These are phyloP conservation scores for Pachycephus smyrnensis DNA, from an alignment of 2,888 invertebrate genomes.

Conservation along the genomic window DNA sequence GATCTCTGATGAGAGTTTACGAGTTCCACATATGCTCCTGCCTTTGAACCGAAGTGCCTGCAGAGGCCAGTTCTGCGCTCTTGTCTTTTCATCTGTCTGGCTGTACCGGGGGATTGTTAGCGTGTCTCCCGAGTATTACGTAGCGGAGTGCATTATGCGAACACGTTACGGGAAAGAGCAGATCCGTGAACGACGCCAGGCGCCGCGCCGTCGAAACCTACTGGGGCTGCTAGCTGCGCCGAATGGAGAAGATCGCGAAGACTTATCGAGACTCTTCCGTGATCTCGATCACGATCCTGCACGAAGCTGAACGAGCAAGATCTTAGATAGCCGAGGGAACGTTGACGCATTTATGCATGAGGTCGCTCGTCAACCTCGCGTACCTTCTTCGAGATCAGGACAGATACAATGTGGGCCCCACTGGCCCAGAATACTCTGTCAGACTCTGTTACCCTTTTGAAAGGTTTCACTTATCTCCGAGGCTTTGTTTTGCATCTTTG, in stretches of 20 bases:
- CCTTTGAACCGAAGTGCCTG: neutral
- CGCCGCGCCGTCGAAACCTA: neutral
- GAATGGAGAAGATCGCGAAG: neutral
- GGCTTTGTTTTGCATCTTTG: conserved; percentile 48
- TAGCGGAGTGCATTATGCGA: neutral
- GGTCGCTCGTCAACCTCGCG: conserved; percentile 38
- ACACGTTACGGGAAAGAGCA: neutral
- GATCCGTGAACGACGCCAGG: too few species aligned
- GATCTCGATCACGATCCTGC: neutral
- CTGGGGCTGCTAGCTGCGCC: neutral
- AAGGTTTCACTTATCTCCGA: conserved; percentile 45
- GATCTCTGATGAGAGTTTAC: conserved; percentile 54
- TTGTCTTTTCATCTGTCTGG: too few species aligned
- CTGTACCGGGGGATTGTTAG: too few species aligned
- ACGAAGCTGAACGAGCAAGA: neutral
- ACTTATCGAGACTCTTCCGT: neutral
- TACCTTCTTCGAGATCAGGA: conserved; percentile 39
- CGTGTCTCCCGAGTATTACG: too few species aligned
- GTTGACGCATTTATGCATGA: conserved; percentile 50
- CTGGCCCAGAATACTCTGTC: neutral
- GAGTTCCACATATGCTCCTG: conserved; percentile 19
- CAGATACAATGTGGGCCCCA: conserved; percentile 33
- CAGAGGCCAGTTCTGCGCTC: neutral
- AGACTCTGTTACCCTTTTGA: conserved; percentile 46
- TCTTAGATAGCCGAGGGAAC: conserved; percentile 14